Evolutionary conservation across 2,113 vertebrate species (phyloP).

Genomic region (Tapirus terrestris): DNA sequence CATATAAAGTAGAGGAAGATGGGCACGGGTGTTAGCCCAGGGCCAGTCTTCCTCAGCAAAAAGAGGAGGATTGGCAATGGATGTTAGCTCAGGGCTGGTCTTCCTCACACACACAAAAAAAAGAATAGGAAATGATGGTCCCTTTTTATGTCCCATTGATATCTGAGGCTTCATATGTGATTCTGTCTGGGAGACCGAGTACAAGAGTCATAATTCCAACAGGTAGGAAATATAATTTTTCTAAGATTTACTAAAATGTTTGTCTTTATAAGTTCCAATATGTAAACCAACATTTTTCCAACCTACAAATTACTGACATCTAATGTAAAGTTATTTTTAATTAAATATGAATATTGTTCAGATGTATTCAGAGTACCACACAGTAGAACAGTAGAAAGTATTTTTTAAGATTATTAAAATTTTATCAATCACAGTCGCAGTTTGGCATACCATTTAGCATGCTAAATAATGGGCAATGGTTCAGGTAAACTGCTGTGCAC

Average conservation of each 20-base stretch:
- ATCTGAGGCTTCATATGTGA: background rate
- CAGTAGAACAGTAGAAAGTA: background rate
- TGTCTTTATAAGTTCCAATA: background rate
- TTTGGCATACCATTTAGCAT: background rate
- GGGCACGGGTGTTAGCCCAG: too few species aligned
- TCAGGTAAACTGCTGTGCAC: background rate
- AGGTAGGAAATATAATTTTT: background rate
- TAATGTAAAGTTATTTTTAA: slow-evolving; percentile 39
- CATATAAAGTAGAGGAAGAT: too few species aligned
- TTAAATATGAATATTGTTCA: background rate
- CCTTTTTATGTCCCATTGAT: background rate
- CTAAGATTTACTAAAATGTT: background rate
- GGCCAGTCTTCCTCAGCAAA: too few species aligned
- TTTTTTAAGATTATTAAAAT: background rate
- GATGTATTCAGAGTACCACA: background rate
- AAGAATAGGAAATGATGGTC: background rate
- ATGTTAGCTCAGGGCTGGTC: too few species aligned
- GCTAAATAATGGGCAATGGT: background rate
- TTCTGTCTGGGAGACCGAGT: background rate
- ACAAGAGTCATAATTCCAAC: background rate
- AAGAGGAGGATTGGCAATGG: too few species aligned
- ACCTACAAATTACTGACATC: background rate
- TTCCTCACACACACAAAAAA: too few species aligned
- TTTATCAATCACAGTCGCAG: background rate
- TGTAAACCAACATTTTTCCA: slow-evolving; percentile 13